phyloP scores from a whole-genome alignment of 2,888 invertebrate genomes.

The Oxystoma pomonae region DNA sequence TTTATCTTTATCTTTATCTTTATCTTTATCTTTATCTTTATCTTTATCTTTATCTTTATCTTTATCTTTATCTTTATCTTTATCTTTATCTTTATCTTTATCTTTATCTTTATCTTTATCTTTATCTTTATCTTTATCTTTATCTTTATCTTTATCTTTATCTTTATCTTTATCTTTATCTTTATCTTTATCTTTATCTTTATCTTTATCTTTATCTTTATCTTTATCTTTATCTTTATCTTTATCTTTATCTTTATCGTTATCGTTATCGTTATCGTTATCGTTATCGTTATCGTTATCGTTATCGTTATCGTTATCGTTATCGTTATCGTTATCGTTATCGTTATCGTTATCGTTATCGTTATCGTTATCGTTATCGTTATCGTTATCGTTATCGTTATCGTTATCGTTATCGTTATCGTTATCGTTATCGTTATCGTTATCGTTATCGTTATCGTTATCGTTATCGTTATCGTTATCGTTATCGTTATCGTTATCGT shows the following conservation, averaged over 20 bases:
- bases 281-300: conserved; percentile 7
- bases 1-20: no score
- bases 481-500: conserved; percentile 7
- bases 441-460: conserved; percentile 6
- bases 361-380: conserved; percentile 6
- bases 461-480: conserved; percentile 7
- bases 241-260: conserved; percentile 5
- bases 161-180: no score
- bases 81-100: no score
- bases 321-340: conserved; percentile 5
- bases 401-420: conserved; percentile 6
- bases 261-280: conserved; percentile 6
- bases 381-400: conserved; percentile 6
- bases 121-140: no score
- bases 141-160: no score
- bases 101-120: no score
- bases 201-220: no score
- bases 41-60: no score
- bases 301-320: conserved; percentile 16
- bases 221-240: conserved; percentile 5
- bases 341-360: conserved; percentile 7
- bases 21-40: no score
- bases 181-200: no score
- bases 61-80: no score
- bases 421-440: conserved; percentile 6